Conservation (phyloP, 2,113 vertebrate genomes). For the Tychaedon coryphoeus region DNA sequence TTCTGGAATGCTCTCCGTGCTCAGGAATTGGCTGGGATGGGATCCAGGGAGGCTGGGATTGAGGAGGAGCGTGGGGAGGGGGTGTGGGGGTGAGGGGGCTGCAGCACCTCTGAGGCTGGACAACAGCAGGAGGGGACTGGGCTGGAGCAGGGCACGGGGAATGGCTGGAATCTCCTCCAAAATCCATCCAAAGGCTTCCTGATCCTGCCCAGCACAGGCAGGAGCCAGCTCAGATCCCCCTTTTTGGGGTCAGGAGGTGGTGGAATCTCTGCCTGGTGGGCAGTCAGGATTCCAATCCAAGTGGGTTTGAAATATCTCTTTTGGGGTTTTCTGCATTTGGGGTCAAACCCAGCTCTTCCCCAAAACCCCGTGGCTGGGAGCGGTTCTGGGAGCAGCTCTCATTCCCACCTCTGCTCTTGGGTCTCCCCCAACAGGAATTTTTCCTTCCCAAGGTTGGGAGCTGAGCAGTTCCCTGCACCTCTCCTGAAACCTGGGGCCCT, state of each 20-base stretch:
- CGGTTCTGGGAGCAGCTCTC: background rate
- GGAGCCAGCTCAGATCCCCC: background rate
- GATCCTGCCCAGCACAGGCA: background rate
- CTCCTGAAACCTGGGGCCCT: background rate
- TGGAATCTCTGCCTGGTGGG: background rate
- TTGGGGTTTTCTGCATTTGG: background rate
- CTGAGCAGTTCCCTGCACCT: rapidly evolving
- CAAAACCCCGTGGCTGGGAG: background rate
- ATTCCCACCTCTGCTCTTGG: background rate
- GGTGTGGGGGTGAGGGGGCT: rapidly evolving
- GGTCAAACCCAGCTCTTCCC: background rate
- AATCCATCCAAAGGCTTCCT: background rate
- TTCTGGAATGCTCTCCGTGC: background rate
- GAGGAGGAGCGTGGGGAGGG: background rate
- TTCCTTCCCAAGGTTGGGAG: background rate
- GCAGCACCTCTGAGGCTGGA: background rate
- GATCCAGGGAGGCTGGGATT: background rate
- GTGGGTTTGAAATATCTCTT: background rate
- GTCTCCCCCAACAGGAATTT: background rate
- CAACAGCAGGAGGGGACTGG: rapidly evolving
- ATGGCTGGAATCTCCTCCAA: background rate
- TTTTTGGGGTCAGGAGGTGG: background rate
- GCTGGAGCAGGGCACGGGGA: background rate
- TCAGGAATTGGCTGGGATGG: background rate
- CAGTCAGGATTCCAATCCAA: background rate